Evolutionary conservation across 2,888 invertebrate genomes (phyloP).

Genomic region (Auanema freiburgensis): DNA sequence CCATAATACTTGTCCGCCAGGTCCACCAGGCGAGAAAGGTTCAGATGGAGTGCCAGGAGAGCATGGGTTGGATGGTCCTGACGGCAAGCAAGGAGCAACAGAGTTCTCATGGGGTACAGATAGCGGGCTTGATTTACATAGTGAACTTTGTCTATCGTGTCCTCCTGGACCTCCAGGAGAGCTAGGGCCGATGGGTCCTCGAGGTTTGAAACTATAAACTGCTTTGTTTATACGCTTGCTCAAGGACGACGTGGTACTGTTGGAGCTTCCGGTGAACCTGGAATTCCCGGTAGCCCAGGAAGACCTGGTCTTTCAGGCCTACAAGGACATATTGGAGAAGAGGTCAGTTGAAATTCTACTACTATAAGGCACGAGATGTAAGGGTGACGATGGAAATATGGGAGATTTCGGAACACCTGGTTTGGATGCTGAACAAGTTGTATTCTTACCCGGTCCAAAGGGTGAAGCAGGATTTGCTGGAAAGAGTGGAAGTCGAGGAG

Average conservation of each 20-base stretch:
- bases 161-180: constrained; percentile 7
- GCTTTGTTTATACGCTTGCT: not conserved
- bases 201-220: not conserved
- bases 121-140: not conserved
- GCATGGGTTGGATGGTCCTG: constrained; percentile 1
- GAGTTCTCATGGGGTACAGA: not conserved
- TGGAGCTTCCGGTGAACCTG: not conserved
- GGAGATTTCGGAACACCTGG: constrained; percentile 4
- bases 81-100: not conserved
- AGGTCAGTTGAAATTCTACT: no score
- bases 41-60: not conserved
- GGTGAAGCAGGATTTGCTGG: not conserved
- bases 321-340: not conserved
- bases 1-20: constrained; percentile 4
- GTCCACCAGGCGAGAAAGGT: constrained; percentile 1
- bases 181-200: not conserved
- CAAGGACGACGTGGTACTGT: not conserved
- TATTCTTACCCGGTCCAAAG: not conserved
- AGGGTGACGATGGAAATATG: not conserved
- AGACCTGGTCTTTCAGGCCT: constrained; percentile 1
- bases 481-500: not conserved
- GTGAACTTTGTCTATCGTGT: no score
- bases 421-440: not conserved
- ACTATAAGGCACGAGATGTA: not conserved
- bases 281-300: not conserved